Percentiles rank a stretch among this genome's conserved stretches.
Conservation (phyloP, 2,888 invertebrate species). For the Xylota segnis region DNA sequence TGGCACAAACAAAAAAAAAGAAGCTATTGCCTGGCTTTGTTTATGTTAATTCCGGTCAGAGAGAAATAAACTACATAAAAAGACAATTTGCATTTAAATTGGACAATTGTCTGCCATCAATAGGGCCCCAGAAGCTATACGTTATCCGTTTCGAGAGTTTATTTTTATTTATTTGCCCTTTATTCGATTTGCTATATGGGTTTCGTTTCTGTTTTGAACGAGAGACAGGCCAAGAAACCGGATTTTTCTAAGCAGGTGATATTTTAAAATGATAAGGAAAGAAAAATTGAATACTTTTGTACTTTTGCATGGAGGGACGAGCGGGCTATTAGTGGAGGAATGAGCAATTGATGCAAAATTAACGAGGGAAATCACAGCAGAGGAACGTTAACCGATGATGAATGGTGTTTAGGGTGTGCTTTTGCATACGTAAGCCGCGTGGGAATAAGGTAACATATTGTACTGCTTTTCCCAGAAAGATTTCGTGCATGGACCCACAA, state of each 20-base stretch:
- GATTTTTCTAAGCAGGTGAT: constrained; percentile 24
- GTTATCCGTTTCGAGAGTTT: constrained; percentile 29
- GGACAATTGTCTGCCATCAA: constrained; percentile 74
- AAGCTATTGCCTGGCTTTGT: constrained; percentile 69
- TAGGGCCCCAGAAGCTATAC: constrained; percentile 48
- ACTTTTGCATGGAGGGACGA: no score
- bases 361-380: neutral
- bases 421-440: neutral
- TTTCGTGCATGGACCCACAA: no score
- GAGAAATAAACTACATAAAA: constrained; percentile 62
- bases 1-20: constrained; percentile 17
- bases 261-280: constrained; percentile 15
- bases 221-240: neutral
- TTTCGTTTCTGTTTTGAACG: neutral
- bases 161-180: constrained; percentile 13
- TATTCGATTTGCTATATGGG: constrained; percentile 1
- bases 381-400: neutral
- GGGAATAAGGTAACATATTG: no score
- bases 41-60: constrained; percentile 71
- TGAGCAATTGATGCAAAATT: neutral
- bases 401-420: neutral
- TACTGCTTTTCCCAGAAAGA: no score
- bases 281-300: constrained; percentile 13
- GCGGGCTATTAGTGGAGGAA: constrained; percentile 4
- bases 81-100: constrained; percentile 76